Conservation (phyloP, 2,888 invertebrate species). For the Amphipoea oculea region DNA sequence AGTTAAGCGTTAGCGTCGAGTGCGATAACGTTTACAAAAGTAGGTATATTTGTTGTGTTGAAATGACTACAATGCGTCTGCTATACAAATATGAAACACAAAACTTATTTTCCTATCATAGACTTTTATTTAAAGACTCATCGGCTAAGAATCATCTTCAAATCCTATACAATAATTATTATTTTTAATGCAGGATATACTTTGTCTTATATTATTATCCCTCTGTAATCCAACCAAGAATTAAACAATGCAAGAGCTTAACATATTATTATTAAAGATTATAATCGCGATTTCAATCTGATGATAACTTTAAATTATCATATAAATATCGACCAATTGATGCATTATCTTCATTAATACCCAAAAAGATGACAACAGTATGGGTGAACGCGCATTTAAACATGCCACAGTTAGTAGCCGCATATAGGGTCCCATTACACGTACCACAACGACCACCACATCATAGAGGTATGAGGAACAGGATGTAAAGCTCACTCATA, state of each 20-base stretch:
- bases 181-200: background rate
- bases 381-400: background rate
- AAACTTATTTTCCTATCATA: constrained; percentile 35
- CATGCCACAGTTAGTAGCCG: background rate
- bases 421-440: background rate
- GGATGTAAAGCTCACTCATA: too few species aligned
- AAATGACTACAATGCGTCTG: constrained; percentile 63
- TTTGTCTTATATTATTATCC: constrained; percentile 3
- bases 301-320: constrained; percentile 19
- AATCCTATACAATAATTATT: constrained; percentile 35
- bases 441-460: background rate
- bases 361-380: background rate
- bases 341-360: constrained; percentile 25
- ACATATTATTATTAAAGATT: constrained; percentile 9
- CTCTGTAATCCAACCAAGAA: constrained; percentile 7
- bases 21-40: constrained; percentile 61
- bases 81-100: constrained; percentile 63
- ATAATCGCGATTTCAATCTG: constrained; percentile 28
- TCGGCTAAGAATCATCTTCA: constrained; percentile 19
- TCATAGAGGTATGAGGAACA: background rate
- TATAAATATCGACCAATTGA: constrained; percentile 48
- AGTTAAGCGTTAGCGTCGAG: constrained; percentile 54
- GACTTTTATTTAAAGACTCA: constrained; percentile 4
- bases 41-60: constrained; percentile 57
- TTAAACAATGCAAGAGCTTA: constrained; percentile 15